Base-by-base conservation (phyloP, 1,140 invertebrate species). In the Musca domestica region DNA sequence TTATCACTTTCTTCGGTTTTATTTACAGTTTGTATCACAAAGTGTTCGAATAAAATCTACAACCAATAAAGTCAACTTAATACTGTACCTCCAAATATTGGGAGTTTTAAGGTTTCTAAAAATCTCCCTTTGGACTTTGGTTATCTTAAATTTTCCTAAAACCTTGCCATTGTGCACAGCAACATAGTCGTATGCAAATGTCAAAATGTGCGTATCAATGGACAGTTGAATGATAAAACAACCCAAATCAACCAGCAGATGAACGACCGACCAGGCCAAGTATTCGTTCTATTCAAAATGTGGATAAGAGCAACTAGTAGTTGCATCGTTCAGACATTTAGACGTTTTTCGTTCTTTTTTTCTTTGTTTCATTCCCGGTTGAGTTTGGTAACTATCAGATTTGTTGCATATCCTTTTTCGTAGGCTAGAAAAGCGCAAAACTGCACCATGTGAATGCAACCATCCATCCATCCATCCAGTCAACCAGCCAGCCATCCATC, bases 191-290 rank as follows among this genome's bases (percentile, higher is more conserved):
- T 41, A 41, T 41, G 34, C n/a, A 56, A 56, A 56, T 56, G 27
- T 23, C 56, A 61, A 61, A 61, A 61, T 61, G 56, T 61, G 56
- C 56, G 27, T 61, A 41, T 51, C n/a, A 25, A 27, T 6, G 27
- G 23, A 34, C 56, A 30, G 27, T 19, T 20, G 14, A 58, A 58
- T 15, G 1, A 54, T 14, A 34, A 61, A 22, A 9, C 27, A 61
- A 41, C 19, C 17, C n/a, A 34, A 34, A 61, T 2, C 48, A 9
- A 10, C 48, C 17, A 19, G 12, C 17, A 17, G 41, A 12, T 9
- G 2, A 30, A 5, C 4, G 12, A 23, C 20, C 22, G 22, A 22
- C 20, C 51, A 54, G 23, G 27, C 3, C 27, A 41, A 7, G 34
- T 41, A 41, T 41, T 5, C 4, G 2, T 41, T 41, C 34, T 12